These are phyloP conservation scores for Trialeurodes vaporariorum DNA, from an alignment of 1,140 invertebrate genomes.

Conservation along the genomic window DNA sequence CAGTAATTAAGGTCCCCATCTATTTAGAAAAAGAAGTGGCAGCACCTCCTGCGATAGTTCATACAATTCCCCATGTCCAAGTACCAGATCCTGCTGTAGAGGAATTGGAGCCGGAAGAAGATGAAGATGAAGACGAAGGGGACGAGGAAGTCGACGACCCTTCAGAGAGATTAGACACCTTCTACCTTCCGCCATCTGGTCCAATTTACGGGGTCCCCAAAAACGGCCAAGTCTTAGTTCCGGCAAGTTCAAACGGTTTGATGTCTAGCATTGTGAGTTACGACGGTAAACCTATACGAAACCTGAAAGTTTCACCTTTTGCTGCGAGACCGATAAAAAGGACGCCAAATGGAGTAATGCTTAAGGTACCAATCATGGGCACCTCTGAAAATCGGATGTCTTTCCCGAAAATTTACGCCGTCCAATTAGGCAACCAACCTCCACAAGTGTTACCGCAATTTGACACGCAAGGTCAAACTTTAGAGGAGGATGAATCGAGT, in stretches of 20 bases:
- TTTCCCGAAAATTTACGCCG: neutral
- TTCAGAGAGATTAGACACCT: slow-evolving; percentile 52
- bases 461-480: neutral
- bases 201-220: slow-evolving; percentile 11
- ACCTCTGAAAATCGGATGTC: neutral
- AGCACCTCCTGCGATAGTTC: no score
- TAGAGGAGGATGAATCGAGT: neutral
- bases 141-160: slow-evolving; percentile 48
- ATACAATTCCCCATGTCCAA: neutral
- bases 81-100: slow-evolving; percentile 18
- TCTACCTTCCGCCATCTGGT: slow-evolving; percentile 49
- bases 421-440: neutral
- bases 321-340: slow-evolving; percentile 12
- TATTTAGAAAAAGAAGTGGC: neutral
- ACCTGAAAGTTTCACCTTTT: slow-evolving; percentile 33
- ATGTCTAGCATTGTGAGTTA: slow-evolving; percentile 49
- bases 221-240: slow-evolving; percentile 4
- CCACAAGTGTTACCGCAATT: neutral
- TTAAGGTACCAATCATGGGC: neutral
- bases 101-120: slow-evolving; percentile 14
- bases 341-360: neutral
- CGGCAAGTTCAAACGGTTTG: slow-evolving; percentile 3
- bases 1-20: neutral
- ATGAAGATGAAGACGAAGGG: slow-evolving; percentile 27
- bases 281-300: slow-evolving; percentile 56